These are phyloP conservation scores for Papilio polytes DNA, from an alignment of 1,140 invertebrate species.

Conservation along the genomic window DNA sequence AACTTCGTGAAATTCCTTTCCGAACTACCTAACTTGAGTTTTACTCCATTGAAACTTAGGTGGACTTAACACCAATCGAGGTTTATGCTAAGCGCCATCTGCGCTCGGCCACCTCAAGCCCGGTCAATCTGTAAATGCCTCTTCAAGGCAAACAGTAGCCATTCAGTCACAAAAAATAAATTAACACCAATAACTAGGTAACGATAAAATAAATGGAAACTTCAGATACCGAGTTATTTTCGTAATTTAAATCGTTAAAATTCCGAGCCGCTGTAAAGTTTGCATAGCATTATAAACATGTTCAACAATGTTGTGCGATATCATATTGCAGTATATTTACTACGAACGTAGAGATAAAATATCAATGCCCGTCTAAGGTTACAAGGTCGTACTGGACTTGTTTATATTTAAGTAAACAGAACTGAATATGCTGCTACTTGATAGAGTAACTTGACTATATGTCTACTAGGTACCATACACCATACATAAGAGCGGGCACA, in stretches of 20 bases:
- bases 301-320: conserved; percentile 5
- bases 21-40: no score
- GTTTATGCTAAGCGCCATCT: not conserved
- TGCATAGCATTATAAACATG: not conserved
- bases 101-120: no score
- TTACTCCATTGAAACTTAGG: no score
- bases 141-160: no score
- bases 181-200: no score
- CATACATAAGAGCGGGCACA: not conserved
- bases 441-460: not conserved
- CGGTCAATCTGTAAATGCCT: not conserved
- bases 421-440: not conserved
- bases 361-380: conserved; percentile 34
- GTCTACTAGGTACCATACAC: not conserved
- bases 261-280: not conserved
- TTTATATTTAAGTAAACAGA: not conserved
- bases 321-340: not conserved
- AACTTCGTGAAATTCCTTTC: no score
- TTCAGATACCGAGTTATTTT: no score
- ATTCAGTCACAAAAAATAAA: no score
- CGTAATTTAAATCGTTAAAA: not conserved
- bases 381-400: conserved; percentile 24
- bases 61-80: no score
- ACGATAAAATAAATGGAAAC: no score
- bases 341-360: conserved; percentile 33